A percentile compares a stretch with the other conserved stretches of the same genome.
phyloP scores from a whole-genome alignment of 2,113 vertebrate species.

The Globicephala melas region DNA sequence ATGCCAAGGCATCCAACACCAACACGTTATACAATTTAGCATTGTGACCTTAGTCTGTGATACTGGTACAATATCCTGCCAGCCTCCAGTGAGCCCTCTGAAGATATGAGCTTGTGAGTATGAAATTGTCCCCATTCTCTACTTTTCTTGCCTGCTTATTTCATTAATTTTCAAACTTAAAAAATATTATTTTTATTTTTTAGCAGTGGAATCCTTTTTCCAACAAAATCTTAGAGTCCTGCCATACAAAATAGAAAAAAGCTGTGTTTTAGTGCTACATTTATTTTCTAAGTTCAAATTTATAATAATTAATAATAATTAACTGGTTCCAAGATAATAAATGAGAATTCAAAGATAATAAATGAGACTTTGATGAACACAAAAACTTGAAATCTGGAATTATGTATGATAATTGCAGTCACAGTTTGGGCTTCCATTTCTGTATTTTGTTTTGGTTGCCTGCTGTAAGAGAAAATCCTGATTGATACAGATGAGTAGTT shows the following conservation, averaged over 20 bases:
- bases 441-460: background rate
- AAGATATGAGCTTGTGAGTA: background rate
- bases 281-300: conserved; percentile 26
- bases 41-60: background rate
- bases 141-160: background rate
- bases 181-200: conserved; percentile 27
- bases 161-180: background rate
- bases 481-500: background rate
- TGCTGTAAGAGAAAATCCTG: background rate
- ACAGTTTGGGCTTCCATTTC: background rate
- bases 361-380: background rate
- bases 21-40: background rate
- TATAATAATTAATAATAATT: background rate
- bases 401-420: background rate
- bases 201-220: background rate
- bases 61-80: background rate
- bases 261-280: background rate
- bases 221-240: conserved; percentile 21
- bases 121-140: background rate
- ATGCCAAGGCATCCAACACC: background rate
- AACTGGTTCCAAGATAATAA: background rate
- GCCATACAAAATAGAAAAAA: background rate
- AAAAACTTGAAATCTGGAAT: background rate
- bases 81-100: background rate
- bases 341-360: background rate